Percentiles rank a stretch among this genome's conserved stretches.
Conservation (phyloP, 1,140 invertebrate species). For the Wasmannia auropunctata region DNA sequence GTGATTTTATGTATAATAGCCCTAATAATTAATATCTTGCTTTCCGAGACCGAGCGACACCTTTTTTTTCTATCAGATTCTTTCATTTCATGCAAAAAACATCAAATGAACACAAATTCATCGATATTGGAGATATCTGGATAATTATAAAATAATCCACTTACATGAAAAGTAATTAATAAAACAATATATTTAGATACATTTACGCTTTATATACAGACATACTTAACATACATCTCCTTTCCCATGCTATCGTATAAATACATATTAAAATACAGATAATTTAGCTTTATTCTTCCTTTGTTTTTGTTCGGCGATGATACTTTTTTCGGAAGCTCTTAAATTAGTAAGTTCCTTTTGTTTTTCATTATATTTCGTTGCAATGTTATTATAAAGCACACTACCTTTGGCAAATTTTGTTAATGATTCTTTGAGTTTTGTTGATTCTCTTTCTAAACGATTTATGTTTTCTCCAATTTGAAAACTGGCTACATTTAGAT, state of each 20-base stretch:
- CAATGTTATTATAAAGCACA: slow-evolving; percentile 86
- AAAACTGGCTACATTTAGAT: slow-evolving; percentile 91
- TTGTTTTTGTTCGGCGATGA: slow-evolving; percentile 89
- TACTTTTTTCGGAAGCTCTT: slow-evolving; percentile 87
- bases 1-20: too few species aligned
- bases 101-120: too few species aligned
- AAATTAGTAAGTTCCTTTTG: slow-evolving; percentile 87
- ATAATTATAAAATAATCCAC: background rate
- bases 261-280: slow-evolving; percentile 88
- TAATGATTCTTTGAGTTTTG: slow-evolving; percentile 88
- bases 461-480: slow-evolving; percentile 90
- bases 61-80: too few species aligned
- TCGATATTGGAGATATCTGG: too few species aligned
- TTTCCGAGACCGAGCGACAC: too few species aligned
- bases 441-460: slow-evolving; percentile 88
- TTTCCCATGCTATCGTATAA: background rate
- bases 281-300: slow-evolving; percentile 90
- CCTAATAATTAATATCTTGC: too few species aligned
- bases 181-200: slow-evolving; percentile 22
- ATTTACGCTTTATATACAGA: slow-evolving; percentile 46
- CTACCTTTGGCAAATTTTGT: slow-evolving; percentile 87
- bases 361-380: slow-evolving; percentile 87
- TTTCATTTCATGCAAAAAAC: too few species aligned
- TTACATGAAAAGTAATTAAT: background rate
- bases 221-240: slow-evolving; percentile 8